Evolutionary conservation across 2,888 invertebrate genomes (phyloP).

Genomic region (Eupithecia exiguata): DNA sequence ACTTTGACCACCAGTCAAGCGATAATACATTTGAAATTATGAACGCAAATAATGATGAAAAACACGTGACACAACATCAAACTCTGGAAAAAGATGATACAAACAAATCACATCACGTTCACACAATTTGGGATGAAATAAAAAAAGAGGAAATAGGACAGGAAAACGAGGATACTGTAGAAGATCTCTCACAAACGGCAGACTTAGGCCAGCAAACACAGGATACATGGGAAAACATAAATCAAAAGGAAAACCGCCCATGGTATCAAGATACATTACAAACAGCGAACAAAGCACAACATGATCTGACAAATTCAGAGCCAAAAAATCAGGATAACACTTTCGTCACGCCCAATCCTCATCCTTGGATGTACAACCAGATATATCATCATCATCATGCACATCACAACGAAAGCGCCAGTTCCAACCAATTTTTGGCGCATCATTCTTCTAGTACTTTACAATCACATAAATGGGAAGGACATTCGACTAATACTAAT

Average conservation of each 20-base stretch:
- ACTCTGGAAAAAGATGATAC: slow-evolving; percentile 19
- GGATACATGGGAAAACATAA: slow-evolving; percentile 31
- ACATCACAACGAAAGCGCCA: slow-evolving; percentile 13
- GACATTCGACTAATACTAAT: slow-evolving; percentile 28
- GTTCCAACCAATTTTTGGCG: slow-evolving; percentile 22
- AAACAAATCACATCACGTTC: slow-evolving; percentile 27
- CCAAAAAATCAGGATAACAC: slow-evolving; percentile 5
- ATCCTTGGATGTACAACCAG: slow-evolving; percentile 38
- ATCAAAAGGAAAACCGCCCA: slow-evolving; percentile 31
- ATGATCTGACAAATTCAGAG: slow-evolving; percentile 14
- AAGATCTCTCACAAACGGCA: slow-evolving; percentile 29
- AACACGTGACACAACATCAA: slow-evolving; percentile 23
- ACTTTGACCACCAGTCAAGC: slow-evolving; percentile 21
- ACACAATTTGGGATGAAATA: slow-evolving; percentile 31
- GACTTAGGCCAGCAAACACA: slow-evolving; percentile 44
- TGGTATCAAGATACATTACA: slow-evolving; percentile 21
- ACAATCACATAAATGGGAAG: slow-evolving; percentile 32
- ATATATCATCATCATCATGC: slow-evolving; percentile 19
- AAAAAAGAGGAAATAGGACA: slow-evolving; percentile 32
- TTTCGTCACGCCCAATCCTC: slow-evolving; percentile 22
- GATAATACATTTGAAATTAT: slow-evolving; percentile 28
- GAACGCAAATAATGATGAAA: slow-evolving; percentile 18
- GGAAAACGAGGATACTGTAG: slow-evolving; percentile 29
- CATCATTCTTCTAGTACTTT: slow-evolving; percentile 31
- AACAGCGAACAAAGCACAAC: slow-evolving; percentile 14